Evolutionary conservation across 2,113 vertebrate species (phyloP).

Genomic region (Coregonus clupeaformis): DNA sequence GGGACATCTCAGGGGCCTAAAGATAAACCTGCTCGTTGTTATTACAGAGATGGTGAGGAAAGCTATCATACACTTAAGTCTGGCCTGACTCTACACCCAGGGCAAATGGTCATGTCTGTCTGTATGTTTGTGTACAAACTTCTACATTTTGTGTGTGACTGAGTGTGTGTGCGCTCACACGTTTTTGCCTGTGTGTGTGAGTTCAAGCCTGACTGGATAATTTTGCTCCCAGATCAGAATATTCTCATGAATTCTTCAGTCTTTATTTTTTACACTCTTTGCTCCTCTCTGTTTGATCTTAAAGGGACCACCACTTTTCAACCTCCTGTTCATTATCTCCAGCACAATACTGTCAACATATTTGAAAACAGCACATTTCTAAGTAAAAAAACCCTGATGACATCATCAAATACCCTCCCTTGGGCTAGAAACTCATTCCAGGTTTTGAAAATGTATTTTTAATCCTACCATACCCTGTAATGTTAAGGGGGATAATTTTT

Average conservation of each 20-base stretch:
- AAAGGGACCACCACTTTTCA: no score
- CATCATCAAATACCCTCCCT: no score
- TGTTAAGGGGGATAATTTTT: no score
- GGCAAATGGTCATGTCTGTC: neutral
- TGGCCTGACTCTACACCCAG: neutral
- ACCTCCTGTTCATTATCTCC: no score
- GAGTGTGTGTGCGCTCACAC: neutral
- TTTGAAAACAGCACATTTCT: no score
- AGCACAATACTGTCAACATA: no score
- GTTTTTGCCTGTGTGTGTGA: slow-evolving; percentile 3
- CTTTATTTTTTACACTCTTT: no score
- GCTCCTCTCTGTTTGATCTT: neutral
- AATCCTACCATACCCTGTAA: no score
- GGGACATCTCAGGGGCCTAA: slow-evolving; percentile 33
- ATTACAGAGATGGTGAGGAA: slow-evolving; percentile 21
- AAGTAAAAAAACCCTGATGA: no score
- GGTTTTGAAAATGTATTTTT: no score
- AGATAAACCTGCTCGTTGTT: slow-evolving; percentile 41
- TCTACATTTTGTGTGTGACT: neutral
- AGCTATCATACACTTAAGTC: slow-evolving; percentile 10
- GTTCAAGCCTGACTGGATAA: neutral
- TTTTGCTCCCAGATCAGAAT: neutral
- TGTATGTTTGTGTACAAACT: neutral
- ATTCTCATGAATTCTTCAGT: neutral
- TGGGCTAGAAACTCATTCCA: no score